Conservation (phyloP, 2,797 vertebrate species). For the Enteromius trimaculatus region DNA sequence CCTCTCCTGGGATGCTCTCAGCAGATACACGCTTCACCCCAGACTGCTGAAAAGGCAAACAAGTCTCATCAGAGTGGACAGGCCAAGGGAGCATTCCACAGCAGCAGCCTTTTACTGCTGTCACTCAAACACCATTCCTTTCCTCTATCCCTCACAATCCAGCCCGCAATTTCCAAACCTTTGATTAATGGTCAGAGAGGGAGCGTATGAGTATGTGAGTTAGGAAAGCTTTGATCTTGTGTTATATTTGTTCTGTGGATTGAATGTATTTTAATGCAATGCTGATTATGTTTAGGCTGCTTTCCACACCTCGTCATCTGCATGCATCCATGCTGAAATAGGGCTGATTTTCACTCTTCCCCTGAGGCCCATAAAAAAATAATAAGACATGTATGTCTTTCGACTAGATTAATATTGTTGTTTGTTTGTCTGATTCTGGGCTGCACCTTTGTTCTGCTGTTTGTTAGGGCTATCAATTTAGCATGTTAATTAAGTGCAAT, state of each 20-base stretch:
- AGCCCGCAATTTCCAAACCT: conserved; percentile 12
- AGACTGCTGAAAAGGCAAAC: conserved; percentile 46
- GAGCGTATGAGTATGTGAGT: conserved; percentile 1
- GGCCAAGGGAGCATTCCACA: conserved; percentile 4
- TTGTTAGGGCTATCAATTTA: neutral
- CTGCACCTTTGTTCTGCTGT: conserved; percentile 8
- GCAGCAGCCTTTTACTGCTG: conserved; percentile 40
- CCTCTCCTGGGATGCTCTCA: conserved; percentile 36
- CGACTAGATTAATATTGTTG: conserved; percentile 4
- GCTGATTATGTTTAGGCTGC: conserved; percentile 11
- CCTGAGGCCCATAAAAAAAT: neutral
- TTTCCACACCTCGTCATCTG: conserved; percentile 30
- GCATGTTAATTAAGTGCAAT: neutral
- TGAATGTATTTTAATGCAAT: conserved; percentile 34
- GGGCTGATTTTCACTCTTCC: neutral
- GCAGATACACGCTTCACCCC: conserved; percentile 19
- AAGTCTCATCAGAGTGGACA: conserved; percentile 36
- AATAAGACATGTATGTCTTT: neutral
- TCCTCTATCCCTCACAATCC: neutral
- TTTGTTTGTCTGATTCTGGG: neutral
- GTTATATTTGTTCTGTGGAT: conserved; percentile 25
- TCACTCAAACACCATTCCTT: conserved; percentile 32
- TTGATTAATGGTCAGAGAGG: conserved; percentile 31
- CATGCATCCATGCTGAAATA: conserved; percentile 14
- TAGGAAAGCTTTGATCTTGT: conserved; percentile 52